Conservation (phyloP, 1,140 invertebrate genomes). For the Euschistus heros region DNA sequence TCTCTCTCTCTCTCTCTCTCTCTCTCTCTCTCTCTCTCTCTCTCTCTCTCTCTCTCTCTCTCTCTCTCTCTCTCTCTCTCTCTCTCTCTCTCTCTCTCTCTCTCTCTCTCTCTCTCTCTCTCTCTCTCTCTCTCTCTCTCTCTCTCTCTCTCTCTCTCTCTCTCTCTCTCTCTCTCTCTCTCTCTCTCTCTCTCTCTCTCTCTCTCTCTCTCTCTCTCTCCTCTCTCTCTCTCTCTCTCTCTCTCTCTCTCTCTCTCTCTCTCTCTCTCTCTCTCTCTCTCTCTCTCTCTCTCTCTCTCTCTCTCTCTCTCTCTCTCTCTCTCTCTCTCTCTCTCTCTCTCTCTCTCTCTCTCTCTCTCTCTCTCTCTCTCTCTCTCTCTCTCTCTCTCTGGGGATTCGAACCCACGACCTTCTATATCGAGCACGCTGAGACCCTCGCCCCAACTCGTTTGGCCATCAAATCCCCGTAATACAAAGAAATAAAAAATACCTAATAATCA, state of each 20-base stretch:
- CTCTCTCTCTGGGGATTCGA: not conserved
- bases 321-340: constrained; percentile 4
- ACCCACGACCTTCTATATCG: too few relatives aligned
- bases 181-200: constrained; percentile 7
- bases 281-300: constrained; percentile 10
- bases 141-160: constrained; percentile 1
- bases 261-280: not conserved
- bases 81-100: constrained; percentile 10
- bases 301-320: not conserved
- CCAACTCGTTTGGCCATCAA: too few relatives aligned
- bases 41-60: constrained; percentile 2
- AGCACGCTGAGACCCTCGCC: too few relatives aligned
- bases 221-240: not conserved
- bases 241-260: constrained; percentile 5
- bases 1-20: not conserved
- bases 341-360: constrained; percentile 3
- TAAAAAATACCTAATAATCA: too few relatives aligned
- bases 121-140: not conserved
- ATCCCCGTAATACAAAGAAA: too few relatives aligned
- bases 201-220: not conserved
- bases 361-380: not conserved
- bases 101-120: constrained; percentile 3
- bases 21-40: not conserved
- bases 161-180: constrained; percentile 5
- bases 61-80: constrained; percentile 10